Evolutionary conservation across 1,140 invertebrate genomes (phyloP).

Genomic region (Thaumatotibia leucotreta): DNA sequence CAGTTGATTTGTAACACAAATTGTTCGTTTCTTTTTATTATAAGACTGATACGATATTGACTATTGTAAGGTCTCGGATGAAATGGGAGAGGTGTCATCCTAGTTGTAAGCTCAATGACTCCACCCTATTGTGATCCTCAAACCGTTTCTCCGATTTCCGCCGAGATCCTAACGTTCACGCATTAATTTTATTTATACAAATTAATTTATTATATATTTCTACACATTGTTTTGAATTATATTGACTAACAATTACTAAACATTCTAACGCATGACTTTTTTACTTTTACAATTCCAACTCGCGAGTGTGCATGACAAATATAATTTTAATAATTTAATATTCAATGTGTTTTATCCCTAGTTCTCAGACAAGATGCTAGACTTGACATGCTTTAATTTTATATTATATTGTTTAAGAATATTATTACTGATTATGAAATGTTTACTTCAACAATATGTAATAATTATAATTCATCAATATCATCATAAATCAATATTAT

Average conservation of each 20-base stretch:
- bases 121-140: slow-evolving; percentile 29
- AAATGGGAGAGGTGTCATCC: slow-evolving; percentile 50
- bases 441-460: slow-evolving; percentile 72
- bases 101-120: slow-evolving; percentile 52
- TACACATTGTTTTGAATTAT: slow-evolving; percentile 52
- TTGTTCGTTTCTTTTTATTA: slow-evolving; percentile 23
- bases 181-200: slow-evolving; percentile 32
- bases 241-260: slow-evolving; percentile 73
- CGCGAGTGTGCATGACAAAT: slow-evolving; percentile 66
- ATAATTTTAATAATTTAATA: slow-evolving; percentile 37
- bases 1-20: slow-evolving; percentile 39
- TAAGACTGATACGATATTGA: slow-evolving; percentile 17
- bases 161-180: slow-evolving; percentile 43
- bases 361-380: slow-evolving; percentile 44
- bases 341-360: slow-evolving; percentile 34
- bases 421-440: slow-evolving; percentile 48
- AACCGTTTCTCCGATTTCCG: slow-evolving; percentile 58
- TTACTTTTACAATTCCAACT: slow-evolving; percentile 64
- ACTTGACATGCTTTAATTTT: slow-evolving; percentile 55
- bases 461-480: slow-evolving; percentile 22
- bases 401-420: slow-evolving; percentile 37
- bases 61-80: slow-evolving; percentile 44
- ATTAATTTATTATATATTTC: slow-evolving; percentile 20
- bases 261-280: slow-evolving; percentile 70
- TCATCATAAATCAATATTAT: slow-evolving; percentile 34